Evolutionary conservation across 2,888 invertebrate genomes (phyloP).

Genomic region (Hirtodrosophila histrioides): DNA sequence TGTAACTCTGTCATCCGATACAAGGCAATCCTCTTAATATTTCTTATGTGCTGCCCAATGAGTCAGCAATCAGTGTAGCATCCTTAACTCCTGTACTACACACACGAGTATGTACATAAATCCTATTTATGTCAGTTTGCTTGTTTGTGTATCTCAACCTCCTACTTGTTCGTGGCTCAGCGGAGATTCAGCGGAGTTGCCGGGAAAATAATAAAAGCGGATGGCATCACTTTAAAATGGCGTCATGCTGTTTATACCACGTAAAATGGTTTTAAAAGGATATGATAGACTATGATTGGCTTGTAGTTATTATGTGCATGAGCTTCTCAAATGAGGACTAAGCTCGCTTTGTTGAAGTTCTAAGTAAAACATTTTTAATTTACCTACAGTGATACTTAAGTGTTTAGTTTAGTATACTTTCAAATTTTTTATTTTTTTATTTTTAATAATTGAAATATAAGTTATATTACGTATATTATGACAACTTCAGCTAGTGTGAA

Average conservation of each 20-base stretch:
- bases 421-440: too few species aligned
- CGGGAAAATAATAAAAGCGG: slow-evolving; percentile 45
- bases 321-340: too few species aligned
- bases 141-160: slow-evolving; percentile 1
- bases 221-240: slow-evolving; percentile 68
- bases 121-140: slow-evolving; percentile 14
- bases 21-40: too few species aligned
- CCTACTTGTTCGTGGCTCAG: slow-evolving; percentile 9
- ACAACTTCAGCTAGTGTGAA: too few species aligned
- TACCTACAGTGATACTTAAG: too few species aligned
- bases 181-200: slow-evolving; percentile 22
- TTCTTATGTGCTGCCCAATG: background rate
- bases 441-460: too few species aligned
- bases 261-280: background rate
- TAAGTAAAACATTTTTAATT: too few species aligned
- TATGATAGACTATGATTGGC: background rate
- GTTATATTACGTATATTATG: too few species aligned
- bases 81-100: background rate
- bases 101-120: slow-evolving; percentile 1
- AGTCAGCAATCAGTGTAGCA: slow-evolving; percentile 1
- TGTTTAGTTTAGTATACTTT: too few species aligned
- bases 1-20: too few species aligned
- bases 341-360: too few species aligned
- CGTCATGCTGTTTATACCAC: slow-evolving; percentile 54
- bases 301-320: too few species aligned